A percentile compares a stretch with the other conserved stretches of the same genome.
phyloP scores from a whole-genome alignment of 2,113 vertebrate genomes.

The Pogonocichla stellata region DNA sequence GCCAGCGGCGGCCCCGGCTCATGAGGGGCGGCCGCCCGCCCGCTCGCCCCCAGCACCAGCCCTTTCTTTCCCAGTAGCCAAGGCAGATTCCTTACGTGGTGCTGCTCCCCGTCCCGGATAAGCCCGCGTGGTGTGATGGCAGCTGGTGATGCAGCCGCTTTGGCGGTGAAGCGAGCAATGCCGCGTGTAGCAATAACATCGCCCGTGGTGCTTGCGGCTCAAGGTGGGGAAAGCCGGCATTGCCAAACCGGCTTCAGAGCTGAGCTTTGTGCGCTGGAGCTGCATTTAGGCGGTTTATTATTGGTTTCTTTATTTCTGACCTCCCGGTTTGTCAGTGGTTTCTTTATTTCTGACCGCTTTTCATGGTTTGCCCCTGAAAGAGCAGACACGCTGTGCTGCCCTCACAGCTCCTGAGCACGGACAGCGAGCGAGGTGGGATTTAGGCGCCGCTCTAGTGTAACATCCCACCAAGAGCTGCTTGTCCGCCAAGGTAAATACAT shows the following conservation, averaged over 20 bases:
- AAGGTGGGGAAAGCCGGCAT: fast-evolving
- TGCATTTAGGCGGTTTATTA: no score
- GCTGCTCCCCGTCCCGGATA: background rate
- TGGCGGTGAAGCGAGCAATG: fast-evolving
- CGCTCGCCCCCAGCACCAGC: no score
- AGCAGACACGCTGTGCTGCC: background rate
- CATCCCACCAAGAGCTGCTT: background rate
- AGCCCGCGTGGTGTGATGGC: background rate
- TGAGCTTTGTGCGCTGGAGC: fast-evolving
- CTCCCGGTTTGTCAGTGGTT: background rate
- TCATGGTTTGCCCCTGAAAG: no score
- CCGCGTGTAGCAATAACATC: background rate
- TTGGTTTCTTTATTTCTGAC: background rate
- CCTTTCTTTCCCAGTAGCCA: fast-evolving
- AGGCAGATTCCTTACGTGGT: background rate
- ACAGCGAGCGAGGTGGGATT: fast-evolving
- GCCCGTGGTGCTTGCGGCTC: fast-evolving
- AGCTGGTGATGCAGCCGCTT: fast-evolving
- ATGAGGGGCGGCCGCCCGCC: background rate
- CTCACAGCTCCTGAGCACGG: background rate
- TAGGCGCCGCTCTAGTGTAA: background rate
- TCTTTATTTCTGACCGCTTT: background rate
- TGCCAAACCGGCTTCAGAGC: background rate
- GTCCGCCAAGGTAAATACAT: background rate
- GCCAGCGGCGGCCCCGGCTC: background rate